These are phyloP conservation scores for Brachionus rubens DNA, from an alignment of 1,140 invertebrate species.

Conservation along the genomic window DNA sequence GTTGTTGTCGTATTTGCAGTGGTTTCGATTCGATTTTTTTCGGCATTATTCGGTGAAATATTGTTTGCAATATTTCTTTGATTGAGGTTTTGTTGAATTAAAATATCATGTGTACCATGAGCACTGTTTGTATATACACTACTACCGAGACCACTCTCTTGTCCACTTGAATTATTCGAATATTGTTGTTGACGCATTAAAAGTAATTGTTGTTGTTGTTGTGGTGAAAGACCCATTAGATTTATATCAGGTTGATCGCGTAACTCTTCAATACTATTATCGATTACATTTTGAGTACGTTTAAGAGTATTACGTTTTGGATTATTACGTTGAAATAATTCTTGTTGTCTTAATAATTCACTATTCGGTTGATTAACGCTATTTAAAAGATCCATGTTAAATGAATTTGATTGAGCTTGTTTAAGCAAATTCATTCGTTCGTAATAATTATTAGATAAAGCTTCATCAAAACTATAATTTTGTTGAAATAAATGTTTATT, in stretches of 20 bases:
- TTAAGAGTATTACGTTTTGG: conserved; percentile 21
- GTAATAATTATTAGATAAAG: not conserved
- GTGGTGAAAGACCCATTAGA: not conserved
- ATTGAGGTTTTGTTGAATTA: not conserved
- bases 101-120: conserved; percentile 11
- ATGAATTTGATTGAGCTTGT: conserved; percentile 34
- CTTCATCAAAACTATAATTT: conserved; percentile 43
- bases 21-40: conserved; percentile 3
- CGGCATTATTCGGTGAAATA: not conserved
- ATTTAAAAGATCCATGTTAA: conserved; percentile 17
- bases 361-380: not conserved
- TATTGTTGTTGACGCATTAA: conserved; percentile 32
- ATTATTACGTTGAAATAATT: conserved; percentile 7
- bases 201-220: conserved; percentile 17
- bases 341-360: not conserved
- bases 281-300: not conserved
- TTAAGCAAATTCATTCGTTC: conserved; percentile 10
- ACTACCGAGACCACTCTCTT: conserved; percentile 24
- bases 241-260: not conserved
- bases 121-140: conserved; percentile 32
- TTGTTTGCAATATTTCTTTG: not conserved
- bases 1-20: too few species aligned
- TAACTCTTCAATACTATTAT: conserved; percentile 4
- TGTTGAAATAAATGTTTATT: conserved; percentile 19
- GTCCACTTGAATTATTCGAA: conserved; percentile 31